Percentiles rank a stretch among this genome's conserved stretches.
These are phyloP conservation scores for Pomatorhinus ruficollis DNA, from an alignment of 2,113 vertebrate species.

Conservation along the genomic window DNA sequence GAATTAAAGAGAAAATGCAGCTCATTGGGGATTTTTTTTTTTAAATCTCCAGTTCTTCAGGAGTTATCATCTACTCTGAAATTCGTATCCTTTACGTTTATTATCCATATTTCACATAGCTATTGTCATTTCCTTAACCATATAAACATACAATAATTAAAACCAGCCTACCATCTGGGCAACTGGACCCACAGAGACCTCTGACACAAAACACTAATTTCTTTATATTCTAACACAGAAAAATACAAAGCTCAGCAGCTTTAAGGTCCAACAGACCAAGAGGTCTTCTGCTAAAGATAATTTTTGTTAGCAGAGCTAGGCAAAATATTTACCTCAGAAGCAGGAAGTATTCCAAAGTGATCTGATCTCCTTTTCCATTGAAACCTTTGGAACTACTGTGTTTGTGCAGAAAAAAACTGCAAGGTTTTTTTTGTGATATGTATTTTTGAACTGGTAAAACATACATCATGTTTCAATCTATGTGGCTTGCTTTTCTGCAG, in stretches of 20 bases:
- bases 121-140: background rate
- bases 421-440: accelerated
- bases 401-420: background rate
- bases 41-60: background rate
- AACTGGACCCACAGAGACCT: background rate
- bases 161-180: background rate
- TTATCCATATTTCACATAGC: background rate
- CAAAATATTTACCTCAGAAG: background rate
- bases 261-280: background rate
- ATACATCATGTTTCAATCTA: background rate
- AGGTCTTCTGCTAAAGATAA: background rate
- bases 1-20: background rate
- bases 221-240: background rate
- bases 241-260: background rate
- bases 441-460: background rate
- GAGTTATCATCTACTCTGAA: background rate
- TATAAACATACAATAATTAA: background rate
- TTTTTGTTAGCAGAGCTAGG: background rate
- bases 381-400: background rate
- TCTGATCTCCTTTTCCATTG: background rate
- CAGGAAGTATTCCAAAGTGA: background rate
- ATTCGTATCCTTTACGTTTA: background rate
- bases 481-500: background rate
- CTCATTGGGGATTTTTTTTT: background rate
- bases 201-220: background rate